A percentile compares a stretch with the other conserved stretches of the same genome.
phyloP scores from a whole-genome alignment of 2,888 invertebrate species.

The Scaptomyza caliginosa region DNA sequence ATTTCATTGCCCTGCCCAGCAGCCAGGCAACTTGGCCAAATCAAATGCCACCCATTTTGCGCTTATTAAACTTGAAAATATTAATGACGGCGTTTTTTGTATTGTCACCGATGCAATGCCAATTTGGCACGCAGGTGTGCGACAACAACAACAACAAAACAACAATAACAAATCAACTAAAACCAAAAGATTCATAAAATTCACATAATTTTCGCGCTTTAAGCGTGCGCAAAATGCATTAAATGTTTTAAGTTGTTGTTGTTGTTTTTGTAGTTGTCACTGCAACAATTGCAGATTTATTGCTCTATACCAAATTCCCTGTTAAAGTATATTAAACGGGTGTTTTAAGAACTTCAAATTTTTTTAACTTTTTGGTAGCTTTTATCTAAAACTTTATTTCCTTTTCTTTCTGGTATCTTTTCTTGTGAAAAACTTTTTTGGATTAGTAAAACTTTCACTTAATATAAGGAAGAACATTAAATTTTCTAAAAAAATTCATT shows the following conservation, averaged over 20 bases:
- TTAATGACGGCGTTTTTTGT: constrained; percentile 10
- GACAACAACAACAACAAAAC: constrained; percentile 32
- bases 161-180: constrained; percentile 26
- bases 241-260: constrained; percentile 40
- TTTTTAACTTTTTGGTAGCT: too few relatives aligned
- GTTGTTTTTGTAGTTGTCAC: constrained; percentile 24
- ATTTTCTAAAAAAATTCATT: too few relatives aligned
- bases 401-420: too few relatives aligned
- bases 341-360: background rate
- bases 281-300: constrained; percentile 23
- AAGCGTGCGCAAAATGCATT: constrained; percentile 72
- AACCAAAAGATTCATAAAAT: constrained; percentile 46
- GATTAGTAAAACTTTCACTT: too few relatives aligned
- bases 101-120: constrained; percentile 64
- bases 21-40: constrained; percentile 38
- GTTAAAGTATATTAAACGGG: background rate
- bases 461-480: too few relatives aligned
- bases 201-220: constrained; percentile 69
- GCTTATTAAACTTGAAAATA: constrained; percentile 68
- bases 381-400: too few relatives aligned
- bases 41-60: constrained; percentile 48
- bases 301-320: constrained; percentile 38
- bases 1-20: constrained; percentile 37
- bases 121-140: constrained; percentile 76
- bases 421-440: too few relatives aligned